Evolutionary conservation across 2,113 vertebrate species (phyloP).

Genomic region (Etheostoma cragini): DNA sequence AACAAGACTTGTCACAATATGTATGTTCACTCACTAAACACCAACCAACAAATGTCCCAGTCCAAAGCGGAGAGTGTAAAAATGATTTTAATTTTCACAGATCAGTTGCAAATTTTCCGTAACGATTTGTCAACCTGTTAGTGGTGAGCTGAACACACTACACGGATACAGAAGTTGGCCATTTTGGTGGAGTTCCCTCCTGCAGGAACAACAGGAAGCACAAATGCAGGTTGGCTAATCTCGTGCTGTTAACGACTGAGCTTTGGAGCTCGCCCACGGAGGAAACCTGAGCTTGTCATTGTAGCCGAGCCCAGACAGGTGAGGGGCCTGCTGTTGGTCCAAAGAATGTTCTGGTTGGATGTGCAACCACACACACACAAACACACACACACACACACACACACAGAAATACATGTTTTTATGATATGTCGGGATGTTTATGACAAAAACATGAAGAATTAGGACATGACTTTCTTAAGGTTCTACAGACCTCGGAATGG

Average conservation of each 20-base stretch:
- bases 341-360: slow-evolving; percentile 38
- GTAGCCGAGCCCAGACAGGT: slow-evolving; percentile 70
- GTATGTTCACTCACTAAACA: neutral
- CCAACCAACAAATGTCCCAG: neutral
- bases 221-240: slow-evolving; percentile 60
- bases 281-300: slow-evolving; percentile 69
- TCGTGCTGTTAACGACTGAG: slow-evolving; percentile 63
- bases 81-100: neutral
- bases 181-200: slow-evolving; percentile 33
- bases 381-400: neutral
- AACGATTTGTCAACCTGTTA: too few species aligned
- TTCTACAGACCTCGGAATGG: too few species aligned
- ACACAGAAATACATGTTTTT: too few species aligned
- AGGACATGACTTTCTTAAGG: too few species aligned
- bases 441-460: too few species aligned
- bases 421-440: too few species aligned
- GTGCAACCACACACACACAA: neutral
- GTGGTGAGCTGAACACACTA: neutral
- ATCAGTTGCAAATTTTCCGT: neutral
- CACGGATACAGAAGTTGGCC: slow-evolving; percentile 1
- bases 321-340: slow-evolving; percentile 42
- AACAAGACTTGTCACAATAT: neutral
- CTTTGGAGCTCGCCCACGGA: slow-evolving; percentile 37
- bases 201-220: slow-evolving; percentile 28
- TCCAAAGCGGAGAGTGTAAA: neutral